Conservation (phyloP, 2,797 vertebrate species). For the Danio kyathit region DNA sequence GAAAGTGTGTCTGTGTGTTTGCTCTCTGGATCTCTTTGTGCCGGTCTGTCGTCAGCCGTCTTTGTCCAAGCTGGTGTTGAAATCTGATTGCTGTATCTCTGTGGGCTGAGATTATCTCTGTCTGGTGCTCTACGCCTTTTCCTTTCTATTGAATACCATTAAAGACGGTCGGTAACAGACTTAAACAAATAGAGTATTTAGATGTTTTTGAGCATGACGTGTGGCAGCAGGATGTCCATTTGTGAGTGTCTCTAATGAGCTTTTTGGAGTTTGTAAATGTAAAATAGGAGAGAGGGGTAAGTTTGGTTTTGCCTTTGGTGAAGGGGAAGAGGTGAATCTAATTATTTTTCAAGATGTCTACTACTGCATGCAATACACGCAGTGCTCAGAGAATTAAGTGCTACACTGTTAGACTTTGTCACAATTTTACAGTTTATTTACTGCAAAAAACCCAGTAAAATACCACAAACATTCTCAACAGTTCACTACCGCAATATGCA, state of each 20-base stretch:
- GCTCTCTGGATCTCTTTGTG: slow-evolving; percentile 37
- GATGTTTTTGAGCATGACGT: slow-evolving; percentile 21
- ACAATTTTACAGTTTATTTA: too few relatives aligned
- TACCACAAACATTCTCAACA: too few relatives aligned
- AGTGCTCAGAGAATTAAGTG: too few relatives aligned
- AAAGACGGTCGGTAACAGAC: slow-evolving; percentile 2
- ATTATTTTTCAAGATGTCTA: slow-evolving; percentile 14
- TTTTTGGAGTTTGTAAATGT: slow-evolving; percentile 31
- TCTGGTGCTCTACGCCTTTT: slow-evolving; percentile 40
- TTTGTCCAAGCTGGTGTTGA: slow-evolving; percentile 41
- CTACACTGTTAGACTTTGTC: too few relatives aligned
- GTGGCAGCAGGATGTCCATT: slow-evolving; percentile 7
- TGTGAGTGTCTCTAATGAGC: slow-evolving; percentile 15
- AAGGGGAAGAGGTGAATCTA: slow-evolving; percentile 20
- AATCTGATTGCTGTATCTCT: slow-evolving; percentile 43
- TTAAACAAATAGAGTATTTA: slow-evolving; percentile 6
- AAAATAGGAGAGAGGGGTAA: slow-evolving; percentile 2
- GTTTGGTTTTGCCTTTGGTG: slow-evolving; percentile 6
- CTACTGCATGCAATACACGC: too few relatives aligned
- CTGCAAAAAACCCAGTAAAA: too few relatives aligned
- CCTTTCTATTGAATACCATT: slow-evolving; percentile 28
- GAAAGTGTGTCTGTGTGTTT: slow-evolving; percentile 9
- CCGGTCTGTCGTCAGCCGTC: slow-evolving; percentile 37
- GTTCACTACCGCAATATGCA: too few relatives aligned
- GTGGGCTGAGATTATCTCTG: slow-evolving; percentile 57